phyloP scores from a whole-genome alignment of 2,797 vertebrate genomes.

The Crenichthys baileyi region DNA sequence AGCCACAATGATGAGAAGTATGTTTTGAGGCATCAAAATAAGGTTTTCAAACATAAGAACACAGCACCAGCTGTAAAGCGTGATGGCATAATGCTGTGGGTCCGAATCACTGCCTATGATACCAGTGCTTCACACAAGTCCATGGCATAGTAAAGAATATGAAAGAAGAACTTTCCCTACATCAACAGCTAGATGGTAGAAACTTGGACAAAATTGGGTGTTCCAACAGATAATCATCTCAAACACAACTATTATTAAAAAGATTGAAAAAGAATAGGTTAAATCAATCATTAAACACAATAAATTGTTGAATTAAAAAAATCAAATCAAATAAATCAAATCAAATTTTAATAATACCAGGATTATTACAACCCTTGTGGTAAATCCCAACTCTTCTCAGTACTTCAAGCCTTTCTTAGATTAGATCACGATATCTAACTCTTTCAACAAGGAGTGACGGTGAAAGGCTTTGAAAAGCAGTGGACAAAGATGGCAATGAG shows the following conservation, averaged over 20 bases:
- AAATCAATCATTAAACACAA: neutral
- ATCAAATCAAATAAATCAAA: neutral
- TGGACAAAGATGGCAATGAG: conserved; percentile 3
- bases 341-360: too few species aligned
- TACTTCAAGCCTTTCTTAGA: too few species aligned
- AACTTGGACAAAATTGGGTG: too few species aligned
- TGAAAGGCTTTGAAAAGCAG: conserved; percentile 44
- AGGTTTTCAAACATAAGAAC: neutral
- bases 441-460: conserved; percentile 42
- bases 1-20: neutral
- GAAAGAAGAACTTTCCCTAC: neutral
- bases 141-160: too few species aligned
- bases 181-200: neutral
- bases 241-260: neutral
- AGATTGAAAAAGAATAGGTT: neutral
- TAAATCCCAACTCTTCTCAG: too few species aligned
- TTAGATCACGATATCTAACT: neutral
- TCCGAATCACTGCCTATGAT: too few species aligned
- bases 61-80: neutral
- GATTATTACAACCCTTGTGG: too few species aligned
- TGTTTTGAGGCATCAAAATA: neutral
- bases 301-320: neutral
- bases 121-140: too few species aligned
- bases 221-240: neutral
- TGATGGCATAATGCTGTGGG: neutral